Percentiles rank a stretch among this genome's conserved stretches.
Conservation (phyloP, 2,113 vertebrate species). For the Forbesichthys papilliferus region DNA sequence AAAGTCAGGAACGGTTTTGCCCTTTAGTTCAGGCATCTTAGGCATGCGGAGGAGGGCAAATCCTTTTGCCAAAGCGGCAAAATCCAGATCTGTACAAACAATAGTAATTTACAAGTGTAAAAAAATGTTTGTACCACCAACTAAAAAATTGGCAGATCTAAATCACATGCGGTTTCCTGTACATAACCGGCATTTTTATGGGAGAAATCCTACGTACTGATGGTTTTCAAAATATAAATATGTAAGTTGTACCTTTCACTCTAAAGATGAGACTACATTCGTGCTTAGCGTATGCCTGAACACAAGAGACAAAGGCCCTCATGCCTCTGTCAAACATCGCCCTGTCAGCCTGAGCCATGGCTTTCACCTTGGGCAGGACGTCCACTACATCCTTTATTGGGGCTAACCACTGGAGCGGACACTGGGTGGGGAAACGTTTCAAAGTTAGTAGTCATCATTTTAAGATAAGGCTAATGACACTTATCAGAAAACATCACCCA, state of each 20-base stretch:
- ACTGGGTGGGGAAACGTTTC: constrained; percentile 67
- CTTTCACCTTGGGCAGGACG: constrained; percentile 85
- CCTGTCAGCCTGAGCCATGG: constrained; percentile 84
- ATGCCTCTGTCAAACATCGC: constrained; percentile 90
- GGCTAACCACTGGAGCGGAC: constrained; percentile 86
- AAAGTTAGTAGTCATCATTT: background rate
- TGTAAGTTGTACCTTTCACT: constrained; percentile 79
- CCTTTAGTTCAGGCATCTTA: constrained; percentile 91
- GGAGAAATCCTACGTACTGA: background rate
- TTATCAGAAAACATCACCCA: background rate
- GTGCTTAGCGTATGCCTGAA: constrained; percentile 95
- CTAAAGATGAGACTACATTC: constrained; percentile 95
- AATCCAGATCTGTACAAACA: constrained; percentile 84
- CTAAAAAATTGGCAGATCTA: too few species aligned
- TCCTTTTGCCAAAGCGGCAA: constrained; percentile 82
- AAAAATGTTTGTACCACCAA: background rate
- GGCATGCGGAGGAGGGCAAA: constrained; percentile 93
- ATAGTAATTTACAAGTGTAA: background rate
- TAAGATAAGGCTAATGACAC: background rate
- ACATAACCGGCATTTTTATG: too few species aligned
- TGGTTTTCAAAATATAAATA: constrained; percentile 41
- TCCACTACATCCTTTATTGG: constrained; percentile 74
- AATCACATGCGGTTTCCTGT: too few species aligned
- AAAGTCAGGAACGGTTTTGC: constrained; percentile 85
- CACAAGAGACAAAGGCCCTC: constrained; percentile 87